Evolutionary conservation across 37 sponge, comb jelly and placozoan genomes (phyloP).

Genomic region (Beroe forskalii): DNA sequence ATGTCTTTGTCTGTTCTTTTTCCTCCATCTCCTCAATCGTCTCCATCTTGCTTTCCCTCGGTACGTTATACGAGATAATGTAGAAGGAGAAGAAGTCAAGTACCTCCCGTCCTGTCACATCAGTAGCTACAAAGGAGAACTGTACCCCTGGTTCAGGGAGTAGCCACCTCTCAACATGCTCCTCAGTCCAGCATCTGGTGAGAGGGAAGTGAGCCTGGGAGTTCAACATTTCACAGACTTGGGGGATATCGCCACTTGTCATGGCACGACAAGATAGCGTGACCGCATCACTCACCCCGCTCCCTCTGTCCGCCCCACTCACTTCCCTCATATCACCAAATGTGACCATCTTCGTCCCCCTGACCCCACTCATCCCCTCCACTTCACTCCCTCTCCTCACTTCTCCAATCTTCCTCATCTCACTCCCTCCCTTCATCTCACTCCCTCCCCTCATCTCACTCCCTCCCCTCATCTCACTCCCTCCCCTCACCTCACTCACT

Average conservation of each 20-base stretch:
- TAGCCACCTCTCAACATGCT: conserved; percentile 24
- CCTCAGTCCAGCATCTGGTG: not conserved
- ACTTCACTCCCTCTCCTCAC: too few relatives aligned
- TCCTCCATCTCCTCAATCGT: not conserved
- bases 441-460: too few relatives aligned
- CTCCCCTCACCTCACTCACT: too few relatives aligned
- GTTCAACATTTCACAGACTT: not conserved
- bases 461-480: too few relatives aligned
- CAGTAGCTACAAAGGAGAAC: not conserved
- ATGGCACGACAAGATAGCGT: not conserved
- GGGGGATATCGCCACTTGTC: not conserved
- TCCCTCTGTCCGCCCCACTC: too few relatives aligned
- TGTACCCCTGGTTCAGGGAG: not conserved
- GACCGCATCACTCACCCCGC: too few relatives aligned
- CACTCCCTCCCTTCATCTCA: too few relatives aligned
- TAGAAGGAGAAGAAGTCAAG: conserved; percentile 20
- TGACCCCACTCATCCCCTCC: too few relatives aligned
- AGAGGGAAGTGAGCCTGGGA: not conserved
- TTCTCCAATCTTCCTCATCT: too few relatives aligned
- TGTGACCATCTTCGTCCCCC: too few relatives aligned
- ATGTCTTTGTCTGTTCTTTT: too few relatives aligned
- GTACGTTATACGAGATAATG: not conserved
- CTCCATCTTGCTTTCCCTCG: not conserved
- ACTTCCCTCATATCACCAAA: too few relatives aligned
- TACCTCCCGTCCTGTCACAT: not conserved